Base-by-base conservation (phyloP, 2,797 vertebrate genomes). In the Nyctibius grandis region DNA sequence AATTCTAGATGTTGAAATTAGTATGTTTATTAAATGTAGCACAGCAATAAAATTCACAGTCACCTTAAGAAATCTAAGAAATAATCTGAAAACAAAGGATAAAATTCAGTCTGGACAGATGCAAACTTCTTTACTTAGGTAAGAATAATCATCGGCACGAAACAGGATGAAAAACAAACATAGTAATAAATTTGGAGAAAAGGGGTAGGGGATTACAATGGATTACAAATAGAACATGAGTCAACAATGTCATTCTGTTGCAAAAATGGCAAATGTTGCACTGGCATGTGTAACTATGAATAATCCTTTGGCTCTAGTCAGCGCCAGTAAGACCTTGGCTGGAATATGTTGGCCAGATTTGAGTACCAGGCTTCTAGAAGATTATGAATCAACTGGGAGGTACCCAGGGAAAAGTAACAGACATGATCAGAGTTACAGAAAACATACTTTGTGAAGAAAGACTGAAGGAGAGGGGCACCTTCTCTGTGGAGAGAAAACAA, bases 141-240 rank as follows among this genome's bases (percentile, higher is more conserved):
- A 45, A 74, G 60, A 91, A 65, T 28, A 68, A 54, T 88, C 26
- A 57, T 57, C 47, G 54, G 12, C 70, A 86, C 61, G 69, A 84
- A 95, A 44, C 28, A 64, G 28, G 42, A 63, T 63, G n/a, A 72
- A 78, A 75, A 61, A 9, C 18, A 75, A 54, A 48, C 5, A 11
- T 9, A 47, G 50, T 48, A 72, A 84, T 54, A 75, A 75, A 90
- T 79, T 51, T 17, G 5, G 69, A 84, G 63, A 15, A 85, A 81
- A 88, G 23, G 50, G 26, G 21, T 53, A 25, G 34, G 12, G 69
- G 74, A 87, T 91, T 90, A 76, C 11, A 79, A 5, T 63, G 77
- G 77, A 60, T 97, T 95, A 91, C 67, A 85, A 96, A 88, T 50
- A 89, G 80, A 90, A 76, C 67, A 85, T 93, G 83, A 96, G 80